phyloP scores from a whole-genome alignment of 2,888 invertebrate species.

The Drepana falcataria region DNA sequence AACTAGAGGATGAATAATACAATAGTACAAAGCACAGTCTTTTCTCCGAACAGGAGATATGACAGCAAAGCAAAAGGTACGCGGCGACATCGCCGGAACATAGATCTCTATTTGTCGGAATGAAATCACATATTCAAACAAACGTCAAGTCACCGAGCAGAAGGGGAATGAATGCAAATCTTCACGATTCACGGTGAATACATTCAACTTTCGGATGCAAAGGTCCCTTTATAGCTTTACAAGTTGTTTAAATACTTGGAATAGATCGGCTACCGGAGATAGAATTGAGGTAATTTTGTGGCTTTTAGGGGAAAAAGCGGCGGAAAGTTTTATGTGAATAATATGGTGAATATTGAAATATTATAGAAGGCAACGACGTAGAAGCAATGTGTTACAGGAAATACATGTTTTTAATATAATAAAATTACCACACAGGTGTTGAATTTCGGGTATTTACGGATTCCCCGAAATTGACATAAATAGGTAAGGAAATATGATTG shows the following conservation, averaged over 20 bases:
- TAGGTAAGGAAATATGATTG: neutral
- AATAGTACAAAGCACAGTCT: too few relatives aligned
- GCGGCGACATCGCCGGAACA: constrained; percentile 31
- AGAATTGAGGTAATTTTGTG: neutral
- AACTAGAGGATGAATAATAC: too few relatives aligned
- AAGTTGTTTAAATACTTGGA: constrained; percentile 2
- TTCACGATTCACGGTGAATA: constrained; percentile 32
- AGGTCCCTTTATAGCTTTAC: neutral
- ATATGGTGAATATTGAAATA: neutral
- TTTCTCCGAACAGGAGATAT: neutral
- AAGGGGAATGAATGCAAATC: constrained; percentile 52
- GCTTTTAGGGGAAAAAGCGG: neutral
- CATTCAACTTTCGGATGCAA: constrained; percentile 11
- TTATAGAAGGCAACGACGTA: too few relatives aligned
- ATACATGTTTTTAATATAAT: too few relatives aligned
- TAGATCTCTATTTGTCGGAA: constrained; percentile 32
- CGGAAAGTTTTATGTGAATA: neutral
- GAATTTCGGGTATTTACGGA: neutral
- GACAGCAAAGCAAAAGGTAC: constrained; percentile 22
- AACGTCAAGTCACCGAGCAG: constrained; percentile 44
- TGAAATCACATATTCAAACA: constrained; percentile 65
- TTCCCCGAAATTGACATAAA: neutral
- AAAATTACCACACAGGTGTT: neutral
- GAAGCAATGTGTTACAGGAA: too few relatives aligned
- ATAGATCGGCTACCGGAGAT: neutral